Percentiles rank a stretch among this genome's conserved stretches.
These are phyloP conservation scores for Urocolius indicus DNA, from an alignment of 2,113 vertebrate species.

Conservation along the genomic window DNA sequence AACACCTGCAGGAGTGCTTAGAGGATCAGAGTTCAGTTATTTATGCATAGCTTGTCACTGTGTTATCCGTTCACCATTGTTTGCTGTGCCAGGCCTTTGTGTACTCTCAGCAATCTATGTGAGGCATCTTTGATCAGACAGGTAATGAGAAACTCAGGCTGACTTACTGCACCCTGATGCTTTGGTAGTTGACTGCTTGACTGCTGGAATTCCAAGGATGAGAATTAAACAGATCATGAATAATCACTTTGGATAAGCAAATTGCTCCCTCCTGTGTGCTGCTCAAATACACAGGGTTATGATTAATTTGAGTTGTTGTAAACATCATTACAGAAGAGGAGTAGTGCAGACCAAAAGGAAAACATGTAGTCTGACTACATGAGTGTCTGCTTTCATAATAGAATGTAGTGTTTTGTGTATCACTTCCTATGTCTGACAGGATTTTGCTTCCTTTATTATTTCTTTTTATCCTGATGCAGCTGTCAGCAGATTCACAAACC, in stretches of 20 bases:
- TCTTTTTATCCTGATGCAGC: conserved; percentile 67
- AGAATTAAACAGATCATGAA: conserved; percentile 6
- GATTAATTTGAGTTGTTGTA: conserved; percentile 29
- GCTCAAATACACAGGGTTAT: neutral
- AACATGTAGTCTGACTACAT: neutral
- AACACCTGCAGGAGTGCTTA: neutral
- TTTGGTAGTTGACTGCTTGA: neutral
- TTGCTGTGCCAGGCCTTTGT: neutral
- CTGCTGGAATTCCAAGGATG: neutral
- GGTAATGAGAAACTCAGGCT: neutral
- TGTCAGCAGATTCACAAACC: conserved; percentile 78
- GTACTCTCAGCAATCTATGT: neutral
- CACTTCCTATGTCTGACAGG: neutral
- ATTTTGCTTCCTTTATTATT: neutral
- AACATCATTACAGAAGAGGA: conserved; percentile 12
- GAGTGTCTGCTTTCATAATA: conserved; percentile 10
- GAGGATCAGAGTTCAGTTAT: neutral
- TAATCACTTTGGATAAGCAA: neutral
- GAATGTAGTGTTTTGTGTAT: neutral
- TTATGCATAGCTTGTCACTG: neutral
- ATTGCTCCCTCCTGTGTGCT: neutral
- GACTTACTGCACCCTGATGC: neutral
- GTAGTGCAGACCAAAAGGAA: neutral
- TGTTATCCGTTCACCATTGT: conserved; percentile 1
- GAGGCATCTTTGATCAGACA: neutral